Evolutionary conservation across 2,888 invertebrate species (phyloP).

Genomic region (Lasioglossum figueresi): DNA sequence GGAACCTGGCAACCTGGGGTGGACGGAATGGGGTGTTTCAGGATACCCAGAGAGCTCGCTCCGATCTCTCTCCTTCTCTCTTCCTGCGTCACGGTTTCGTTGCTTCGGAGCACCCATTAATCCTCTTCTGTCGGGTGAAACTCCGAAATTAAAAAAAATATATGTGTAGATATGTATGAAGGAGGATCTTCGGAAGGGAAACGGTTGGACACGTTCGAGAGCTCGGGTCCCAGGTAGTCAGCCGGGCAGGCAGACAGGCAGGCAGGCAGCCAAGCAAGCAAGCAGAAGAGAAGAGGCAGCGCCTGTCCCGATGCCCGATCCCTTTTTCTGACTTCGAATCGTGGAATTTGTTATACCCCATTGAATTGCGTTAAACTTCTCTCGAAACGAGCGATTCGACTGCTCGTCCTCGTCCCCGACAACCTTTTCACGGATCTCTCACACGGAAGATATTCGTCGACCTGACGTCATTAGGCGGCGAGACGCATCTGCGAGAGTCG

Average conservation of each 20-base stretch:
- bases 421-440: slow-evolving; percentile 14
- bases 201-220: slow-evolving; percentile 47
- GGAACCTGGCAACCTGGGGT: slow-evolving; percentile 74
- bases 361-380: slow-evolving; percentile 60
- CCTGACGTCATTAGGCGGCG: slow-evolving; percentile 28
- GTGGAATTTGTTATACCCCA: slow-evolving; percentile 62
- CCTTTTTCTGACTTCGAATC: slow-evolving; percentile 57
- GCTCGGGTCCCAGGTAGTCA: slow-evolving; percentile 55
- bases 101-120: slow-evolving; percentile 75
- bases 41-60: slow-evolving; percentile 50
- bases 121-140: slow-evolving; percentile 72
- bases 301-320: slow-evolving; percentile 47
- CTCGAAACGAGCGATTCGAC: slow-evolving; percentile 30
- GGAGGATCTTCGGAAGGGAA: slow-evolving; percentile 37
- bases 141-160: slow-evolving; percentile 76
- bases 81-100: slow-evolving; percentile 61
- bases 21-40: slow-evolving; percentile 68
- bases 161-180: slow-evolving; percentile 61
- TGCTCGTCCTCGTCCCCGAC: not conserved
- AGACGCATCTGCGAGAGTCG: slow-evolving; percentile 8
- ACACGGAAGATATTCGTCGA: slow-evolving; percentile 37
- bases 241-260: not conserved
- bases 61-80: slow-evolving; percentile 48
- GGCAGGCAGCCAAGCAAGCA: not conserved
- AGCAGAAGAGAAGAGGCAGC: not conserved